phyloP scores from a whole-genome alignment of 2,888 invertebrate genomes.

The Helicoverpa assulta region DNA sequence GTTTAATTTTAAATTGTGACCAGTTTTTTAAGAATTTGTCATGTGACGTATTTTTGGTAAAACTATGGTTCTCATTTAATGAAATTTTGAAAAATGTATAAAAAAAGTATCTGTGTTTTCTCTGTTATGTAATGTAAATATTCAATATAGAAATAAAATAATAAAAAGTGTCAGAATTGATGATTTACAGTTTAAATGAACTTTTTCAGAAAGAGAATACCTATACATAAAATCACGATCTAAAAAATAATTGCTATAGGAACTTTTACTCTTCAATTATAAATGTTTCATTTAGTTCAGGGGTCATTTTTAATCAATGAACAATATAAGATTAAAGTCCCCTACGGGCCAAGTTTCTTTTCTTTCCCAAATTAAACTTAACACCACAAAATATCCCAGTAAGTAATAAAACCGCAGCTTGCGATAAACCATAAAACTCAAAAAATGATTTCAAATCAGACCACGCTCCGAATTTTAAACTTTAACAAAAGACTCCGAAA shows the following conservation, averaged over 20 bases:
- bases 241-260: background rate
- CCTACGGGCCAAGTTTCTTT: background rate
- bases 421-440: constrained; percentile 61
- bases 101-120: too few species aligned
- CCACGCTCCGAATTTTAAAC: constrained; percentile 73
- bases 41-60: too few species aligned
- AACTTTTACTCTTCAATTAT: background rate
- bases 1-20: background rate
- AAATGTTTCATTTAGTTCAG: background rate
- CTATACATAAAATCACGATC: too few species aligned
- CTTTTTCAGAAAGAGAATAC: too few species aligned
- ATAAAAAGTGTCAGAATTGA: too few species aligned
- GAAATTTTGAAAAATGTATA: too few species aligned
- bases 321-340: background rate
- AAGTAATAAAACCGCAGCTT: constrained; percentile 56
- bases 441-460: constrained; percentile 66
- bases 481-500: constrained; percentile 76
- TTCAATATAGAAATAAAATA: too few species aligned
- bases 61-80: too few species aligned
- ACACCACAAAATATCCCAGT: constrained; percentile 31
- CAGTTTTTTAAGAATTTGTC: too few species aligned
- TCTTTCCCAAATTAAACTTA: constrained; percentile 20
- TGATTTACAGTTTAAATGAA: too few species aligned
- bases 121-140: too few species aligned
- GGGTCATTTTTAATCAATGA: background rate